Conservation (phyloP, 2,888 invertebrate species). For the Disparrhopalites patrizii region DNA sequence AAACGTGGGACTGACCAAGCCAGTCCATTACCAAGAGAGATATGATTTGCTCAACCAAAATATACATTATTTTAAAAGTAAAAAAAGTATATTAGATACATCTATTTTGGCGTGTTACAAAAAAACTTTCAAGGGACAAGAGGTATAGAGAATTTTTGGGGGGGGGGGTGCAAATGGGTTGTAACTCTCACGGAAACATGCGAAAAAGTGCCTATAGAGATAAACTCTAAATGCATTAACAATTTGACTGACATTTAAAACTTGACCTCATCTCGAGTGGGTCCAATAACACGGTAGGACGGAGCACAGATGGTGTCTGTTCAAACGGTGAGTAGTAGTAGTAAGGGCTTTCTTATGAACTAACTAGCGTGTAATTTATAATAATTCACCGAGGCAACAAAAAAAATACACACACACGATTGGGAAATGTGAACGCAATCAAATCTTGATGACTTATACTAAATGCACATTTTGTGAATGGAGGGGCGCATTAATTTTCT, state of each 20-base stretch:
- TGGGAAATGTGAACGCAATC: no score
- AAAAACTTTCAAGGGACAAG: background rate
- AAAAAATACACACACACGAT: no score
- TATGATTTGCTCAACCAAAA: conserved; percentile 12
- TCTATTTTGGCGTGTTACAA: background rate
- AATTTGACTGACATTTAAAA: conserved; percentile 26
- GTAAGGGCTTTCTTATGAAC: background rate
- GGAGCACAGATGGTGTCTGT: no score
- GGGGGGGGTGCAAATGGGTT: conserved; percentile 26
- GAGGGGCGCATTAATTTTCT: no score
- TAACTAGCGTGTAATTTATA: no score
- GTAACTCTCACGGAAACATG: conserved; percentile 25
- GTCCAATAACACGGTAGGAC: no score
- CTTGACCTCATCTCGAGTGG: conserved; percentile 17
- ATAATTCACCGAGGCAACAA: no score
- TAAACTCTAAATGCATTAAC: conserved; percentile 23
- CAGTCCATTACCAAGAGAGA: conserved; percentile 15
- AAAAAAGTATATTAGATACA: background rate
- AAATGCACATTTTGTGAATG: no score
- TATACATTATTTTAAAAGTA: no score
- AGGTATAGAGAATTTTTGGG: background rate
- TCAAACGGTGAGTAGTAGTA: background rate
- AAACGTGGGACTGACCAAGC: conserved; percentile 7
- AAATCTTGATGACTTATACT: no score
- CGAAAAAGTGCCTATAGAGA: conserved; percentile 21